Evolutionary conservation across 2,888 invertebrate genomes (phyloP), one percentile per base, ranked within the genome.

Genomic region (Muschampia plurimacula): DNA sequence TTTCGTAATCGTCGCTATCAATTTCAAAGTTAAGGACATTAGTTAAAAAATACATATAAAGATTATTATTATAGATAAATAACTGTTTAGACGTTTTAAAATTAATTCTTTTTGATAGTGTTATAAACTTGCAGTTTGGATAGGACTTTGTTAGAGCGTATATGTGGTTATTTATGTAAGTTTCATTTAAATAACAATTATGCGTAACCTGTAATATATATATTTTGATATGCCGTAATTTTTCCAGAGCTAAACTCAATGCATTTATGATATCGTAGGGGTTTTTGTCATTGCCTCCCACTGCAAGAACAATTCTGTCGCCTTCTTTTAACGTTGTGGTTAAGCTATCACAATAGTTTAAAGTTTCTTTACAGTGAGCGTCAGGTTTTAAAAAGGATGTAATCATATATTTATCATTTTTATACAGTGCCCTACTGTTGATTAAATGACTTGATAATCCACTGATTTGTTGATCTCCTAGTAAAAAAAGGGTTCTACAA

Each of bases 61-160:
- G n/a, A 49, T 49, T 49, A 49, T 49, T n/a, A 49, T 49, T 49
- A n/a, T 49, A 4, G n/a, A 49, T n/a, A n/a, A n/a, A 49, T 49
- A 49, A 49, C 6, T 49, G 49, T 49, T 5, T 49, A n/a, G 6
- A 49, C 49, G 15, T 49, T 5, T 49, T 2, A n/a, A n/a, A 49
- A 5, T 49, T 49, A 5, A 49, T 49, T 49, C 8, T 49, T 49
- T 49, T 49, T 49, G 49, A n/a, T 5, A 49, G 5, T 49, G 49
- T n/a, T 49, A 49, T n/a, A 49, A 49, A 49, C 49, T 49, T 49
- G n/a, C 49, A 49, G 49, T 49, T 49, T 49, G 49, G n/a, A 49
- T 49, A 49, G n/a, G 49, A 49, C n/a, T 49, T 49, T 49, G 49
- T 6, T n/a, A 49, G 49, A n/a, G 49, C 49, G n/a, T 49, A n/a